Conservation (phyloP, 2,797 vertebrate genomes). For the Knipowitschia caucasica region DNA sequence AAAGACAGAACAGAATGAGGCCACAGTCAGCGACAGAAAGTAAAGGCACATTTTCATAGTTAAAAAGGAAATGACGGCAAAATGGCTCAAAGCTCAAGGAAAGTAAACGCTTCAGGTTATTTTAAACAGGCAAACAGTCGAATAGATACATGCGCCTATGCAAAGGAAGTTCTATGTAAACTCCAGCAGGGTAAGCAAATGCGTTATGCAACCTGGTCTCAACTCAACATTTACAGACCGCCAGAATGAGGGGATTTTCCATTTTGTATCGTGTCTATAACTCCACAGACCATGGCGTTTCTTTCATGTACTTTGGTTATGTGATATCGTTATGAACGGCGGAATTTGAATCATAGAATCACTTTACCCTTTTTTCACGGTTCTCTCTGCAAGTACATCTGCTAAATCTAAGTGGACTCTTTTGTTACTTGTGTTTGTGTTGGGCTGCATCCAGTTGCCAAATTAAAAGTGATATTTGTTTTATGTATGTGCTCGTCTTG, state of each 20-base stretch:
- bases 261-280: neutral
- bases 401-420: too few species aligned
- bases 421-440: neutral
- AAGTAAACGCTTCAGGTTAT: conserved; percentile 23
- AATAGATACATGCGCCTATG: conserved; percentile 63
- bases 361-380: neutral
- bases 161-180: conserved; percentile 69
- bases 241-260: neutral
- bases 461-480: too few species aligned
- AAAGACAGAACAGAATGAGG: conserved; percentile 55
- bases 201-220: conserved; percentile 56
- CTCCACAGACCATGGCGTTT: neutral
- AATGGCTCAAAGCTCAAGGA: conserved; percentile 26
- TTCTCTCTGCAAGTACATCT: neutral
- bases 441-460: too few species aligned
- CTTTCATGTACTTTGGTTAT: neutral
- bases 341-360: neutral
- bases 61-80: neutral
- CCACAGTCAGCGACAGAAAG: conserved; percentile 15
- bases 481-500: too few species aligned
- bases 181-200: conserved; percentile 62
- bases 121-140: conserved; percentile 52
- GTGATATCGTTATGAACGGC: neutral
- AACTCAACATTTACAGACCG: conserved; percentile 22
- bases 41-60: neutral